A percentile compares a stretch with the other conserved stretches of the same genome.
Conservation (phyloP, 2,113 vertebrate genomes). For the Columbina picui region DNA sequence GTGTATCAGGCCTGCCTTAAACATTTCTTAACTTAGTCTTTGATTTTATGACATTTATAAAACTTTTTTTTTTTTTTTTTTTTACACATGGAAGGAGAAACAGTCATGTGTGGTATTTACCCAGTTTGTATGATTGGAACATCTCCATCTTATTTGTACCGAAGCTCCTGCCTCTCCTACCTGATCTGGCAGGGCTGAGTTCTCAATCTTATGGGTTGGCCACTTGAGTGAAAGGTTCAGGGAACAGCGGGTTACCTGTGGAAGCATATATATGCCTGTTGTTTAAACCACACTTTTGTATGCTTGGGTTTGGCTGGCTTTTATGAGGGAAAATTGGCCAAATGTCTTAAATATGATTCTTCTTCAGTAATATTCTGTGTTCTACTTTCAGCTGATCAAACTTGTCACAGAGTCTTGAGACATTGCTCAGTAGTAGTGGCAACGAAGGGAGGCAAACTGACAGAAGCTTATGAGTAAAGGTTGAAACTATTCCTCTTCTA, state of each 20-base stretch:
- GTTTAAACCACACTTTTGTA: background rate
- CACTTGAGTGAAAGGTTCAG: background rate
- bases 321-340: background rate
- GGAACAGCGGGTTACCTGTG: background rate
- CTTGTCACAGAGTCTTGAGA: background rate
- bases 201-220: background rate
- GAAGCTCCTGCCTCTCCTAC: background rate
- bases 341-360: background rate
- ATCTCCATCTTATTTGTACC: fast-evolving
- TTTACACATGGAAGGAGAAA: background rate
- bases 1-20: background rate
- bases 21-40: background rate
- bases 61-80: background rate
- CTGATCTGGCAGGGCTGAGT: background rate
- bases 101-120: background rate
- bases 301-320: background rate
- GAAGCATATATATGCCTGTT: fast-evolving
- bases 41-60: background rate
- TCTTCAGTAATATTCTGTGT: background rate
- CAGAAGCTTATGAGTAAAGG: background rate
- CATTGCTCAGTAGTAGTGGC: background rate
- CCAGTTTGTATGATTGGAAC: background rate
- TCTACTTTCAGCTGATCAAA: background rate
- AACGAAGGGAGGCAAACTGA: background rate
- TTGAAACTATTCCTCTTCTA: background rate